Evolutionary conservation across 1,140 invertebrate genomes (phyloP), one percentile per base, ranked within the genome.

Genomic region (Hestina assimilis): DNA sequence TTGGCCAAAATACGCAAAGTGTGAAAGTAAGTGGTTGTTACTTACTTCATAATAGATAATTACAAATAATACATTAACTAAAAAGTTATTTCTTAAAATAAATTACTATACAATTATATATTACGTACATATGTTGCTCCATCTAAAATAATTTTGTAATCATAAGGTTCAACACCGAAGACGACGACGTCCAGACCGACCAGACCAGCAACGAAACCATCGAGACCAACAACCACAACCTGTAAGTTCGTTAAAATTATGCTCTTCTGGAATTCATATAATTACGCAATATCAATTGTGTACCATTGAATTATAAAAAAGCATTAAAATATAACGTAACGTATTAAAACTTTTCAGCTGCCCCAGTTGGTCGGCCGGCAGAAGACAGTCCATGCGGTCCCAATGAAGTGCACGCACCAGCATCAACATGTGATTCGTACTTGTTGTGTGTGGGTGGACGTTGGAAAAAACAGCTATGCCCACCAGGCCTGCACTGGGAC

Each of bases 401-500:
- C 1, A 93, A 92, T 3, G 86, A 93, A 24, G 93, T 94, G 66
- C 86, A 91, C 24, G 84, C 93, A 0, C 91, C 95, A 61, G 90
- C 91, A 0, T 69, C 69, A 0, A 93, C 93, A 52, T 97, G 95
- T 63, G 92, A 93, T 60, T 89, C 91, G 0, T 97, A 95, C 69
- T 92, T 93, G 59, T 89, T 93, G 60, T 96, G 95, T 68, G 90
- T 94, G 3, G 78, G 91, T 7, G 93, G 93, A 0, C 91, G 92
- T 47, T 89, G 93, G 47, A 89, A 85, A 40, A 91, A 90, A 24
- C 92, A 94, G 65, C 89, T 91, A n/a, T 96, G 95, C 75, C 92
- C 94, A 0, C 91, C 92, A 0, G 94, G 94, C 33, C 79, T 96
- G 19, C 94, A 96, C 68, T 97, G 95, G 95, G 95, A 96, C 78